Evolutionary conservation across 2,797 vertebrate genomes (phyloP), one percentile per base, ranked within the genome.

Genomic region (Denticeps clupeoides): DNA sequence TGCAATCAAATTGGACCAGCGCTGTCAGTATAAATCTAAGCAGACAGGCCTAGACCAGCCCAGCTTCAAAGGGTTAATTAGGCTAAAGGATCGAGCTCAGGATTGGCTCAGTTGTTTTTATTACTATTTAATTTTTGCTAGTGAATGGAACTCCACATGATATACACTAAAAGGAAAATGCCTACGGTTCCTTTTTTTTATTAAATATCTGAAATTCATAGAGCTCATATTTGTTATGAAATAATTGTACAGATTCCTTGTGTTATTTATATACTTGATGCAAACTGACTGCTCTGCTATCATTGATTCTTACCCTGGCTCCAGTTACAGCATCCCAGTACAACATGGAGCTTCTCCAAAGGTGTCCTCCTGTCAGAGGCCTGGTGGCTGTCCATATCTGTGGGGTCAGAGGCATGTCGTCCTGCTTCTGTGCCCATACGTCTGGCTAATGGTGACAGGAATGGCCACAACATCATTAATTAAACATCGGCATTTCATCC

Each of bases 381-480:
- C 21, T 29, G 7, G 22, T 25, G 29, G 8, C 21, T 18, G 40
- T 23, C 41, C 21, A 32, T 46, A 18, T 9, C 22, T 3, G 22
- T n/a, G n/a, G n/a, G n/a, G n/a, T n/a, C n/a, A n/a, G n/a, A n/a
- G n/a, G n/a, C n/a, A n/a, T n/a, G n/a, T n/a, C n/a, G 33, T 15
- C 33, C 7, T 15, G 73, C 77, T 74, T 71, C 73, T 80, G 78
- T 80, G 77, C 77, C 81, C 80, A 84, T 84, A 85, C 81, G 79
- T 88, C 85, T 88, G 75, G 73, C 82, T 83, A 82, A 86, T 81
- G 78, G 80, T 88, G 86, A 90, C 87, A 89, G 87, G 82, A 38
- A 80, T 75, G 81, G 82, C 86, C 86, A 84, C 84, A 85, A 87
- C 83, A 77, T 87, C 86, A 89, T 91, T 89, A 89, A 89, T 90